Evolutionary conservation across 2,113 vertebrate genomes (phyloP).

Genomic region (Rhodinocichla rosea): DNA sequence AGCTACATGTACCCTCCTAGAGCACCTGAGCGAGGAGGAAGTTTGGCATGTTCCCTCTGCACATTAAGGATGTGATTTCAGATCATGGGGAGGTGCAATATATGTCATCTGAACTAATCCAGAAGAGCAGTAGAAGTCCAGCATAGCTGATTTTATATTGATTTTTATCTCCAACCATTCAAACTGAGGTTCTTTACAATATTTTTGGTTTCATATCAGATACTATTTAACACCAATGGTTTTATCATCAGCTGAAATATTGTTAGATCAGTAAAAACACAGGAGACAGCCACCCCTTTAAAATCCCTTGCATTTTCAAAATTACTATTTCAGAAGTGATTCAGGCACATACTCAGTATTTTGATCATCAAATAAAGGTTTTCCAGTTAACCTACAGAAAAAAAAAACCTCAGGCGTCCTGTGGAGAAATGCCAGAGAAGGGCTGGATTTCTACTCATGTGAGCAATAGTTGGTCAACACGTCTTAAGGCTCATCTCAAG

Average conservation of each 20-base stretch:
- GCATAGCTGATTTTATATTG: not conserved
- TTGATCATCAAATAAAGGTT: not conserved
- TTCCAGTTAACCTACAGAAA: not conserved
- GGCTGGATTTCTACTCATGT: not conserved
- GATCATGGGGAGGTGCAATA: not conserved
- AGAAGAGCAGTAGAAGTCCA: not conserved
- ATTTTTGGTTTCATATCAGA: not conserved
- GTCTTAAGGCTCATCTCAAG: not conserved
- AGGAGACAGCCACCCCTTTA: not conserved
- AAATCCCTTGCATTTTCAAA: not conserved
- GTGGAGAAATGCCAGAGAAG: not conserved
- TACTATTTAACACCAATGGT: not conserved
- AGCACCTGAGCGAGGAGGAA: not conserved
- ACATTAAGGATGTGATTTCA: not conserved
- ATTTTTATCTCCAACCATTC: not conserved
- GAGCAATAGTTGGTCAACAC: not conserved
- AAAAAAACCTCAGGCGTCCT: not conserved
- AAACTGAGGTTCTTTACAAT: not conserved
- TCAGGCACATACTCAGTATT: not conserved
- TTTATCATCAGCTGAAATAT: not conserved
- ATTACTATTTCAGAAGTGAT: not conserved
- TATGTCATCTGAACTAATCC: not conserved
- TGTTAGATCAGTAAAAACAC: not conserved
- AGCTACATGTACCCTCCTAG: not conserved
- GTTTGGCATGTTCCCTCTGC: not conserved